A percentile compares a stretch with the other conserved stretches of the same genome.
Conservation (phyloP, 2,888 invertebrate genomes). For the Aporophyla lueneburgensis region DNA sequence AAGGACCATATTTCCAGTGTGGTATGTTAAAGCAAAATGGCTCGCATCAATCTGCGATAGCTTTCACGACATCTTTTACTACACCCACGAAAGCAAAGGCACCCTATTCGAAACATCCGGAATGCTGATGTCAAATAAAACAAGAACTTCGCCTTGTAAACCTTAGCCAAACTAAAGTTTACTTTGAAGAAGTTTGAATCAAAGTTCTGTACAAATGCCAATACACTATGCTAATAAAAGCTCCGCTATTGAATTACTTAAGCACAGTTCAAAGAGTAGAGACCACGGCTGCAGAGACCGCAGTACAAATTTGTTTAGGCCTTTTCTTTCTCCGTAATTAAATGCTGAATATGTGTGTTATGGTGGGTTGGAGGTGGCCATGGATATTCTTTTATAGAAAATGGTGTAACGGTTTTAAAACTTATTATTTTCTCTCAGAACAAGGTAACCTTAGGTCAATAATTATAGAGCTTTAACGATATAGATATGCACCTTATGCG, state of each 20-base stretch:
- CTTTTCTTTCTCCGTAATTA: slow-evolving; percentile 30
- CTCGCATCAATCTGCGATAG: neutral
- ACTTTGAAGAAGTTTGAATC: slow-evolving; percentile 33
- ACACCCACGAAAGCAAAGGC: neutral
- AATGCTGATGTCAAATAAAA: slow-evolving; percentile 24
- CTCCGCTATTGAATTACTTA: slow-evolving; percentile 46
- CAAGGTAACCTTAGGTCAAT: neutral
- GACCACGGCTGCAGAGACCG: slow-evolving; percentile 1
- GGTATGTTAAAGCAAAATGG: no score
- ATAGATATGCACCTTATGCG: no score
- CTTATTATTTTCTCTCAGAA: neutral
- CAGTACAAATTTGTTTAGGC: slow-evolving; percentile 10
- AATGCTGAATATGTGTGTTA: neutral
- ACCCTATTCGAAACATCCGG: slow-evolving; percentile 4
- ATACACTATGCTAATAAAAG: slow-evolving; percentile 46
- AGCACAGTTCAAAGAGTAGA: slow-evolving; percentile 36
- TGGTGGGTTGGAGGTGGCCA: neutral
- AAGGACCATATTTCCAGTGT: neutral
- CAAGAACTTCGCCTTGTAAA: slow-evolving; percentile 1
- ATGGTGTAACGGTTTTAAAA: neutral
- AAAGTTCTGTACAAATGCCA: slow-evolving; percentile 49
- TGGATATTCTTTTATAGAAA: neutral
- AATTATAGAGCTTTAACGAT: neutral
- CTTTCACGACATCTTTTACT: neutral
- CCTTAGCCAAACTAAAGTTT: no score